Evolutionary conservation across 2,113 vertebrate species (phyloP).

Genomic region (Vulpes lagopus): DNA sequence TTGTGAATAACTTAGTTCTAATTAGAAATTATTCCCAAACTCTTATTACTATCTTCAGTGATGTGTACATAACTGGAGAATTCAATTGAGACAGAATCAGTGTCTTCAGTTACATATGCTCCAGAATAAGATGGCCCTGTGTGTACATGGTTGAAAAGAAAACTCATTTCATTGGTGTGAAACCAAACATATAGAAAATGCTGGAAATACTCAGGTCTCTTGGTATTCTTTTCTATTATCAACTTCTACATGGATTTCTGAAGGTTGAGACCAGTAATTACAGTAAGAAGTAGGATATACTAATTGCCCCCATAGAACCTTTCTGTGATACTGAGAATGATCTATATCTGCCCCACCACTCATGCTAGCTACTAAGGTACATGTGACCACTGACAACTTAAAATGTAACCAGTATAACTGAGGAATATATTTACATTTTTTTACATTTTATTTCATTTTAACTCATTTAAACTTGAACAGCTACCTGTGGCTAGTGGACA

Average conservation of each 20-base stretch:
- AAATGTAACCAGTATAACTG: neutral
- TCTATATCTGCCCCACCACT: neutral
- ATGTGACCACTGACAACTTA: neutral
- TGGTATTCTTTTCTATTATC: neutral
- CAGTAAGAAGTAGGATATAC: neutral
- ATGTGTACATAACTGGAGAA: neutral
- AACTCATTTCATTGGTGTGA: neutral
- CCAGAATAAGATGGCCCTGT: neutral
- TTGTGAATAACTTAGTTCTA: slow-evolving; percentile 33
- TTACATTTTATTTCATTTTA: slow-evolving; percentile 42
- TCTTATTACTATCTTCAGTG: neutral
- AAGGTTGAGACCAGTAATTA: slow-evolving; percentile 10
- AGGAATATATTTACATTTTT: neutral
- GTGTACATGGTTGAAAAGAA: neutral
- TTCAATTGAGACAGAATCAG: neutral
- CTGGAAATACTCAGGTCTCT: neutral
- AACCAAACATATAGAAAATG: neutral
- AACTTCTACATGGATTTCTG: neutral
- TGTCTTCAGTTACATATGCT: slow-evolving; percentile 18
- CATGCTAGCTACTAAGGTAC: neutral
- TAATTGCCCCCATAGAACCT: neutral
- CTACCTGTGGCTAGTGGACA: neutral
- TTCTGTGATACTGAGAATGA: neutral
- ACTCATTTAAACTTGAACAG: slow-evolving; percentile 26
- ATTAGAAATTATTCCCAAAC: neutral